Base-by-base conservation (phyloP, 2,797 vertebrate genomes). In the Argyrosomus regius region DNA sequence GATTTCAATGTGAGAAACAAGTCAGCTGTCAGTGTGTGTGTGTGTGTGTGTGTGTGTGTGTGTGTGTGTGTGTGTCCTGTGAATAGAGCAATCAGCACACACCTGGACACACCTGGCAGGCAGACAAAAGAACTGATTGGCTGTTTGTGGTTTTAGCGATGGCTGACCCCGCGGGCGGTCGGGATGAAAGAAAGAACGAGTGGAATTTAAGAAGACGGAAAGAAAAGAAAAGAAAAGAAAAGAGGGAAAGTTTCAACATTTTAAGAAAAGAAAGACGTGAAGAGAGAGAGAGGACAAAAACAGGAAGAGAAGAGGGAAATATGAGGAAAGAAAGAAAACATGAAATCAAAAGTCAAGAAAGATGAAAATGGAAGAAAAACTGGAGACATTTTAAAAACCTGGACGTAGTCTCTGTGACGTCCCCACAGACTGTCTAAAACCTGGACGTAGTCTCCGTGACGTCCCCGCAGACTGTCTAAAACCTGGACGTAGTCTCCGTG, bases 51-150 rank as follows among this genome's bases (percentile, higher is more conserved):
- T 53, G 57, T 50, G 57, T 57, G 63, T 5, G 76, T 46, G 62
- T 57, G 72, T 35, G 58, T 31, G 58, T 53, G 39, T 39, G 73
- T n/a, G 48, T 22, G 67, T 6, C 17, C 28, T 35, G 43, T 75
- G 72, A 83, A 80, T 73, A 18, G n/a, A 82, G 78, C 76, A 83
- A 82, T 83, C 71, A 80, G 61, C 58, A 68, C 67, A 77, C 54
- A 77, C 60, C 66, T 72, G 74, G 58, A 50, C 56, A 56, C 86
- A 82, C 91, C 82, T 88, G 87, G 67, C 80, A 57, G 77, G 13
- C 31, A 67, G 74, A 89, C 80, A 85, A 89, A 81, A 58, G 74
- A 43, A 0, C 39, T 77, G 82, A 88, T 78, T 75, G 72, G 72
- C 50, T 77, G 80, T 69, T 35, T 72, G 53, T 79, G 18, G 7